These are phyloP conservation scores for Triops longicaudatus DNA, from an alignment of 1,140 invertebrate genomes.

Conservation along the genomic window DNA sequence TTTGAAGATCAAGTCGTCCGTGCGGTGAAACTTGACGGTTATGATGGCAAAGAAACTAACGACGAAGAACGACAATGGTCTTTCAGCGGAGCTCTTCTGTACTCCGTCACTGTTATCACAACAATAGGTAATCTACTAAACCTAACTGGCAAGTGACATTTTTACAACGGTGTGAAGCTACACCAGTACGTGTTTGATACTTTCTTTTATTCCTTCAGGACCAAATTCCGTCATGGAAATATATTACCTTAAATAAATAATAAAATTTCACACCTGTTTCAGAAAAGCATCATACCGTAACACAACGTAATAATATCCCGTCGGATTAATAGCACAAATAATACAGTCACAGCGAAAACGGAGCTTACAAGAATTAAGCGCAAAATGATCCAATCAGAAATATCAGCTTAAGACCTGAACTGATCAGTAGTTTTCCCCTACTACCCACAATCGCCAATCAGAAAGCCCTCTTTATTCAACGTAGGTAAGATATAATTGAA, in stretches of 20 bases:
- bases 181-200: not conserved
- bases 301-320: no score
- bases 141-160: slow-evolving; percentile 19
- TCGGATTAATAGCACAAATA: no score
- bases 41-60: slow-evolving; percentile 46
- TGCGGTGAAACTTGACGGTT: slow-evolving; percentile 47
- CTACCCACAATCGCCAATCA: no score
- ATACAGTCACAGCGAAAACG: no score
- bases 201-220: not conserved
- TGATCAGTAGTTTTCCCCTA: no score
- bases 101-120: slow-evolving; percentile 72
- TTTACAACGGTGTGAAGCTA: not conserved
- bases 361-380: no score
- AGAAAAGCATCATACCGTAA: no score
- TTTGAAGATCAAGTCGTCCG: slow-evolving; percentile 69
- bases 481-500: no score
- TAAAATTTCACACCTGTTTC: no score
- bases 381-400: no score
- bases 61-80: slow-evolving; percentile 53
- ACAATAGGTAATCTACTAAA: slow-evolving; percentile 57
- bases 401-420: no score
- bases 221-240: not conserved
- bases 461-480: no score
- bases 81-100: slow-evolving; percentile 66
- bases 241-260: not conserved